Evolutionary conservation across 2,113 vertebrate genomes (phyloP).

Genomic region (Macrotus californicus): DNA sequence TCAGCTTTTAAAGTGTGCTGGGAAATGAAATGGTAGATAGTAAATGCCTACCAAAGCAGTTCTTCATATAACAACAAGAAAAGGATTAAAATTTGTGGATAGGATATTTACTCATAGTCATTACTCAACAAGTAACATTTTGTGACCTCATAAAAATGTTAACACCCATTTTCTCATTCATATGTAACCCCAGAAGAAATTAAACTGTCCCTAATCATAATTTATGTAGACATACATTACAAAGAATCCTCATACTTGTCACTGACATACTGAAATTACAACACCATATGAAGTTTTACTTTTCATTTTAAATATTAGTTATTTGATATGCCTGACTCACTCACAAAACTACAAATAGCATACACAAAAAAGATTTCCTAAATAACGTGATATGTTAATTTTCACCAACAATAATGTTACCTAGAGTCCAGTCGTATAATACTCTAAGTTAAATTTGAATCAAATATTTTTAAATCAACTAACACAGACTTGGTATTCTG

Average conservation of each 20-base stretch:
- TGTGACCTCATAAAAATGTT: conserved; percentile 67
- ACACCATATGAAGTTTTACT: not conserved
- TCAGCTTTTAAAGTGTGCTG: not conserved
- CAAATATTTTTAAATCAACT: not conserved
- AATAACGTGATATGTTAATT: not conserved
- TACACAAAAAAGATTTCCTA: not conserved
- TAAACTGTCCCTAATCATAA: not conserved
- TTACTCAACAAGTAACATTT: conserved; percentile 66
- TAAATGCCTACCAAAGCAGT: conserved; percentile 32
- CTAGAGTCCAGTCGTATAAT: not conserved
- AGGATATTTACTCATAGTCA: conserved; percentile 68
- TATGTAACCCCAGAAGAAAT: conserved; percentile 45
- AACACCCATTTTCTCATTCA: conserved; percentile 53
- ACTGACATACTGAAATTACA: not conserved
- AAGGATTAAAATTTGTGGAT: conserved; percentile 65
- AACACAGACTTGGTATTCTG: not conserved
- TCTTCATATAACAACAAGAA: conserved; percentile 15
- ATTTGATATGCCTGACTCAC: not conserved
- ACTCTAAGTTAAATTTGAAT: not conserved
- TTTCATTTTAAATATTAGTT: not conserved
- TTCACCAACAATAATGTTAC: not conserved
- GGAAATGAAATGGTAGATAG: conserved; percentile 14
- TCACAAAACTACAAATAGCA: not conserved
- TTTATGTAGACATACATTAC: not conserved
- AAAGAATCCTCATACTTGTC: not conserved